Base-by-base conservation (phyloP, 2,797 vertebrate genomes). In the Enteromius argenteus region DNA sequence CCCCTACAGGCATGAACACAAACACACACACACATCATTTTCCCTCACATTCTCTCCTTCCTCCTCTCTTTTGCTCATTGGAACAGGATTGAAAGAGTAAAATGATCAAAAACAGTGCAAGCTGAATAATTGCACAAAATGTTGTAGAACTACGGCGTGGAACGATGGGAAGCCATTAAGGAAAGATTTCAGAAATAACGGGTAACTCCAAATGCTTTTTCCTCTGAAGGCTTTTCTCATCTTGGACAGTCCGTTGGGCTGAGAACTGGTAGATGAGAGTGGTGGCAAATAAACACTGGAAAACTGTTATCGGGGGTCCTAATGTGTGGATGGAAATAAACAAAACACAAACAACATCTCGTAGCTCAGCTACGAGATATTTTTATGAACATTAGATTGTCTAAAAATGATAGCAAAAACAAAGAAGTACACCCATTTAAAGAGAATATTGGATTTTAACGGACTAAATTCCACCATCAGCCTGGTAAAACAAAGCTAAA, bases 1-100 rank as follows among this genome's bases (percentile, higher is more conserved):
- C 89, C 87, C 89, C 85, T 84, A 87, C 81, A 87, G 80, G 82
- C 86, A 84, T 66, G 35, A 72, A 84, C 81, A 76, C 79, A 84
- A 2, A 79, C 76, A 80, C 76, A 80, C 83, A 80, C 79, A 78
- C 62, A 42, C 60, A 62, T 32, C 4, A 42, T 64, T 21, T 15
- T 15, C 21, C 58, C 30, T 37, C 71, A 51, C 44, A 66, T 49
- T 81, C 35, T 75, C 72, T 58, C 10, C 44, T 67, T 67, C 60
- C 44, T 83, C 17, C 1, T 19, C 58, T 75, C 62, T 66, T 83
- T 42, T 21, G 35, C 81, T 76, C 73, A 77, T 53, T 68, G 60
- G 37, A 53, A 83, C 23, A 56, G 35, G 5, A 56, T 27, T 68
- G 49, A 23, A 68, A 76, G 46, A 30, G 32, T n/a, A 21, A 68